A percentile compares a stretch with the other conserved stretches of the same genome.
Conservation (phyloP, 2,888 invertebrate species). For the Sisyra nigra region DNA sequence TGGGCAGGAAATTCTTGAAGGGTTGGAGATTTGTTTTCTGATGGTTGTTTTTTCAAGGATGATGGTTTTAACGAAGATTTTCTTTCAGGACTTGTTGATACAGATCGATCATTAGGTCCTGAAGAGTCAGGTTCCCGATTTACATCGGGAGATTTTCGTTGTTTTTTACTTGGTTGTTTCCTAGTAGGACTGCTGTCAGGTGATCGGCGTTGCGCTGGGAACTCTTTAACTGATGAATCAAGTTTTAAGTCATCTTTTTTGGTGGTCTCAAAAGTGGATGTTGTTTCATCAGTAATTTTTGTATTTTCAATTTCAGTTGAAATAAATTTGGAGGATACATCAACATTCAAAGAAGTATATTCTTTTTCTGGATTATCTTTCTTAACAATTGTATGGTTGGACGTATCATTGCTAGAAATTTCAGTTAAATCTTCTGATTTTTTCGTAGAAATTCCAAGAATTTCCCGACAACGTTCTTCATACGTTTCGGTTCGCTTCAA, state of each 20-base stretch:
- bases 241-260: not conserved
- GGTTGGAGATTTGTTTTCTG: constrained; percentile 1
- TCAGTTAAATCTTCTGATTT: constrained; percentile 15
- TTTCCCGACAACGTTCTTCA: constrained; percentile 53
- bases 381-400: constrained; percentile 2
- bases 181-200: constrained; percentile 9
- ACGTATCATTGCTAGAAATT: not conserved
- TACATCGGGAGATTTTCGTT: no score
- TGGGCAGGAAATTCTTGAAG: constrained; percentile 20
- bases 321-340: not conserved
- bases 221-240: constrained; percentile 7
- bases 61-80: constrained; percentile 6
- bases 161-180: not conserved
- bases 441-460: constrained; percentile 38
- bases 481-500: constrained; percentile 51
- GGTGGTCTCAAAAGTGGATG: not conserved
- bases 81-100: constrained; percentile 9
- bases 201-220: constrained; percentile 10
- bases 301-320: not conserved
- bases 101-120: constrained; percentile 2
- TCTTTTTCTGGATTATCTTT: constrained; percentile 3
- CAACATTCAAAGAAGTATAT: not conserved
- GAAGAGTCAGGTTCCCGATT: no score
- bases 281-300: not conserved
- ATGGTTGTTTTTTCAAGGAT: constrained; percentile 3